phyloP scores from a whole-genome alignment of 2,888 invertebrate genomes.

The Lymantria dispar region DNA sequence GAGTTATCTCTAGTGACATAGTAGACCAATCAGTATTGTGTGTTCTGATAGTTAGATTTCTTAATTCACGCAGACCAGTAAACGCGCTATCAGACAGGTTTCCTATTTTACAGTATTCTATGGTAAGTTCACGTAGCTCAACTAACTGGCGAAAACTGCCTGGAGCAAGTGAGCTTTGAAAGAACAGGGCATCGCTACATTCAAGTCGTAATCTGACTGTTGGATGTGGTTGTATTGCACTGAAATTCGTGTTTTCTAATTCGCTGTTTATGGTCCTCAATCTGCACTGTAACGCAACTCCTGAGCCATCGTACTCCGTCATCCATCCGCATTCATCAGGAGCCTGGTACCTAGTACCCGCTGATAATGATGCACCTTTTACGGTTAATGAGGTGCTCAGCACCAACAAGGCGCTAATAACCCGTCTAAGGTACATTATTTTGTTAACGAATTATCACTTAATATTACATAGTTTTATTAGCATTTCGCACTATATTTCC shows the following conservation, averaged over 20 bases:
- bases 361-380: constrained; percentile 74
- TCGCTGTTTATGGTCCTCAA: constrained; percentile 91
- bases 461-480: constrained; percentile 71
- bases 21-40: constrained; percentile 93
- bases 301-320: constrained; percentile 85
- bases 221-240: constrained; percentile 91
- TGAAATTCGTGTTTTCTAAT: constrained; percentile 91
- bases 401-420: constrained; percentile 66
- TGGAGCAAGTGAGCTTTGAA: constrained; percentile 89
- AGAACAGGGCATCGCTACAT: constrained; percentile 91
- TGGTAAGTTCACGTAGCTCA: constrained; percentile 89
- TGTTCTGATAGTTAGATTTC: constrained; percentile 90
- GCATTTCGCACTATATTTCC: constrained; percentile 62
- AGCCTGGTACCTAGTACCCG: constrained; percentile 87
- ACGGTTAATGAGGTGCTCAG: constrained; percentile 65
- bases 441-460: constrained; percentile 65
- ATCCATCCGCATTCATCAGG: constrained; percentile 92
- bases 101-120: constrained; percentile 92
- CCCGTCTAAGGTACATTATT: constrained; percentile 72
- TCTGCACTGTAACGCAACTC: constrained; percentile 88
- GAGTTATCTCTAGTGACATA: constrained; percentile 89
- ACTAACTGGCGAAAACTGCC: constrained; percentile 89
- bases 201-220: constrained; percentile 89
- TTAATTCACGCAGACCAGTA: constrained; percentile 88
- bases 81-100: constrained; percentile 92